Base-by-base conservation (phyloP, 2,797 vertebrate species). In the Alauda arvensis region DNA sequence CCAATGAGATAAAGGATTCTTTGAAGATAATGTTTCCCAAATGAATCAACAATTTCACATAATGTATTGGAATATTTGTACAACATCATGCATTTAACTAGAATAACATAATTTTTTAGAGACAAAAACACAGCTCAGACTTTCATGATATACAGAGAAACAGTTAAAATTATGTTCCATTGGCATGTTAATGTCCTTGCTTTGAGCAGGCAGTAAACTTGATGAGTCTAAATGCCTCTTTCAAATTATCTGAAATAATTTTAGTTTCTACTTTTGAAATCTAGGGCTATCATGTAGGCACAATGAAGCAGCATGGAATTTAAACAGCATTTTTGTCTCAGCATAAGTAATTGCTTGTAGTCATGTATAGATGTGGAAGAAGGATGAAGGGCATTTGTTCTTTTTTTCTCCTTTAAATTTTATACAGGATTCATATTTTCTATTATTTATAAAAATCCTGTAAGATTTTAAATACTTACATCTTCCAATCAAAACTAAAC, bases 311-410 rank as follows among this genome's bases (percentile, higher is more conserved):
- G 5, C 14, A 34, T 18, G 20, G 17, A 76, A 60, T 52, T 48
- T 48, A 55, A 65, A 59, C 8, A 65, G 3, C 2, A 5, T 37
- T 76, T 72, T 43, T 77, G 14, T 29, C 49, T 16, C 19, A 37
- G 6, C 8, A 25, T 6, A 33, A 5, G 9, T 49, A 14, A 34
- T 23, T 78, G 17, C 25, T 52, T 65, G 6, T 31, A 42, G 37
- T 63, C 28, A 33, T 14, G 15, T 42, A 37, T 3, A 65, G 4
- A 10, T 65, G 29, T 56, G 33, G 48, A 63, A 76, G 10, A 13
- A 79, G 37, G 6, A 18, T 21, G 12, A 71, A 55, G 4, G 0
- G 0, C 10, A 13, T 28, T 33, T 37, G 8, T 10, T 12, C 1
- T 19, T 14, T 45, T 12, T 12, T 14, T 3, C 2, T 37, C 24